These are phyloP conservation scores for Arctocebus calabarensis DNA, from an alignment of 2,797 vertebrate species.

Conservation along the genomic window DNA sequence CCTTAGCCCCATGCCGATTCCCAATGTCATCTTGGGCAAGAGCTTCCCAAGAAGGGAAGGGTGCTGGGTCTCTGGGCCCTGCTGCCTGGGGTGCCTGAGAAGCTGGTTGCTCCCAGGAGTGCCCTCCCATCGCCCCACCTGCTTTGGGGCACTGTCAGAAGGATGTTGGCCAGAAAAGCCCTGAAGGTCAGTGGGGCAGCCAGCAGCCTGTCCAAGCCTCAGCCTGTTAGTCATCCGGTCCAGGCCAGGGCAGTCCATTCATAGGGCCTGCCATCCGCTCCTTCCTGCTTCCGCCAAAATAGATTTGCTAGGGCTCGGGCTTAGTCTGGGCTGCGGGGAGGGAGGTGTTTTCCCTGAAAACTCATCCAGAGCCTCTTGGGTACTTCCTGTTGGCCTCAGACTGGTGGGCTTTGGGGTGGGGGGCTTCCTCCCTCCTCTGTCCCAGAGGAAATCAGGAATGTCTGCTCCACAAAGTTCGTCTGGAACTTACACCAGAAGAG, in stretches of 20 bases:
- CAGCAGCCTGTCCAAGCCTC: slow-evolving; percentile 73
- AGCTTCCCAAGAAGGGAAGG: background rate
- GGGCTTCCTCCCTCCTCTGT: background rate
- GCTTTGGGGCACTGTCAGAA: slow-evolving; percentile 65
- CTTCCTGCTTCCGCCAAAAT: background rate
- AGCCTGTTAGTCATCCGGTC: slow-evolving; percentile 73
- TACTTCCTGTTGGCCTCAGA: slow-evolving; percentile 63
- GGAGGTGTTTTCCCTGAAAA: slow-evolving; percentile 73
- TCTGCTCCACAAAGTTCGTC: background rate
- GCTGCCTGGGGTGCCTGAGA: background rate
- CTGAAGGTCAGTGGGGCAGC: slow-evolving; percentile 72
- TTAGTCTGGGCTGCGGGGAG: background rate
- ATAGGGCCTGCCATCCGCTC: slow-evolving; percentile 48
- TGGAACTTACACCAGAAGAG: background rate
- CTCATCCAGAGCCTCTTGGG: slow-evolving; percentile 18
- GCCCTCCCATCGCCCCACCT: background rate
- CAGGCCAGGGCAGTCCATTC: slow-evolving; percentile 42
- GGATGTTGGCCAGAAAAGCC: slow-evolving; percentile 65
- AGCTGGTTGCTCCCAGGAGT: background rate
- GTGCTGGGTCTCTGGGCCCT: background rate
- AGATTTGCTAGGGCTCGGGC: background rate
- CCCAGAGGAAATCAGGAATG: slow-evolving; percentile 49
- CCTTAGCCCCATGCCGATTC: background rate
- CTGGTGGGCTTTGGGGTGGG: background rate
- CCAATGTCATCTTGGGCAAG: background rate